These are phyloP conservation scores for Corydoras maculifer DNA, from an alignment of 2,113 vertebrate species.

Conservation along the genomic window DNA sequence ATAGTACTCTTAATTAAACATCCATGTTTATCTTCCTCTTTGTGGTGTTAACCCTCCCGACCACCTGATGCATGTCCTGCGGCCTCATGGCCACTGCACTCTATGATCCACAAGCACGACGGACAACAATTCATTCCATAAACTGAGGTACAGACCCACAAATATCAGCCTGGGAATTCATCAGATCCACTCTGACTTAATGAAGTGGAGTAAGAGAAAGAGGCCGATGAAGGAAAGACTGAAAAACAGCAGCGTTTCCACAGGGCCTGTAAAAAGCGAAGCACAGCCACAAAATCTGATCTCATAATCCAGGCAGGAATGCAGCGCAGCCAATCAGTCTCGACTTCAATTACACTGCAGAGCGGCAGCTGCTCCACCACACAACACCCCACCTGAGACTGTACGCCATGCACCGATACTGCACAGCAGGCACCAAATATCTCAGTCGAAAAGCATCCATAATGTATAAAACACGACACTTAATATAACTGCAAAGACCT, in stretches of 20 bases:
- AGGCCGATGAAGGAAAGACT: constrained; percentile 10
- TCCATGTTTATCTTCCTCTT: too few relatives aligned
- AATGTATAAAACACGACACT: background rate
- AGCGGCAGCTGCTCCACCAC: constrained; percentile 21
- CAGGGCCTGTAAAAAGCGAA: constrained; percentile 21
- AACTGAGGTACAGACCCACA: background rate
- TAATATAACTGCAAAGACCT: too few relatives aligned
- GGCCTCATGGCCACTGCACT: too few relatives aligned
- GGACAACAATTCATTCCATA: background rate
- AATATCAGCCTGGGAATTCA: background rate
- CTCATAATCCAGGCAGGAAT: constrained; percentile 45
- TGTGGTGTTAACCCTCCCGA: too few relatives aligned
- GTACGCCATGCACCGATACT: constrained; percentile 22
- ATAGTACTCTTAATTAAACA: too few relatives aligned
- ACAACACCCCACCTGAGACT: constrained; percentile 25
- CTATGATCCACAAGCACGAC: too few relatives aligned
- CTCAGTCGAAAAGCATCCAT: background rate
- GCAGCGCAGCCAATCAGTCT: constrained; percentile 34
- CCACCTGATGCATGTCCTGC: too few relatives aligned
- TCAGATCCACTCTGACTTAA: background rate
- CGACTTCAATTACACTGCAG: constrained; percentile 31
- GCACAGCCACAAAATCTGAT: constrained; percentile 35
- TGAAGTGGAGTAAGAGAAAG: background rate
- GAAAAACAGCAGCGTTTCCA: constrained; percentile 35
- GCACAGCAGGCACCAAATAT: constrained; percentile 2